Conservation (phyloP, 2,797 vertebrate species). For the Ctenopoma kingsleyae region DNA sequence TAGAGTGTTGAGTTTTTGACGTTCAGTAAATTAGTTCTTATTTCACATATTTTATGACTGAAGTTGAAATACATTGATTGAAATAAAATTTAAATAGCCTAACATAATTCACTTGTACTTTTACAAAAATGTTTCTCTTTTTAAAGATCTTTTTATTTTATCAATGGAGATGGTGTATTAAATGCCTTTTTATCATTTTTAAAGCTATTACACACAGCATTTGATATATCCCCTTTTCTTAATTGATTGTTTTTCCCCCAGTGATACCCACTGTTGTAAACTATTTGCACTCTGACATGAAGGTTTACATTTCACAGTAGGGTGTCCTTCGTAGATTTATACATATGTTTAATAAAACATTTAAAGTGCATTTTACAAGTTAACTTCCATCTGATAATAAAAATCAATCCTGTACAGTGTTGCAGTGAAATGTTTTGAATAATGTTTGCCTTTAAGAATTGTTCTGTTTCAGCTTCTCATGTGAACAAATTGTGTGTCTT, state of each 20-base stretch:
- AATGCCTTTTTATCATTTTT: constrained; percentile 19
- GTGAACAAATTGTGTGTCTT: constrained; percentile 34
- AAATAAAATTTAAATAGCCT: not conserved
- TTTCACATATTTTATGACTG: not conserved
- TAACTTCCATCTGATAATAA: not conserved
- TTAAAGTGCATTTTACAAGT: constrained; percentile 17
- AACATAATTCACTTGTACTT: constrained; percentile 22
- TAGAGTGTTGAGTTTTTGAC: not conserved
- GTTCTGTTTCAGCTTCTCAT: constrained; percentile 18
- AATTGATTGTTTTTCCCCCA: not conserved
- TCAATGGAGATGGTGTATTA: constrained; percentile 25
- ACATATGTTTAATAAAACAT: constrained; percentile 16
- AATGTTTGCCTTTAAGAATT: constrained; percentile 28
- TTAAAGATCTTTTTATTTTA: constrained; percentile 33
- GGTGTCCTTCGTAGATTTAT: constrained; percentile 25
- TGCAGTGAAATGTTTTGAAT: constrained; percentile 36
- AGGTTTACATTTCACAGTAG: constrained; percentile 59
- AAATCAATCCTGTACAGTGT: not conserved
- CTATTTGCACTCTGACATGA: constrained; percentile 57
- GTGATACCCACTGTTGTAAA: constrained; percentile 22
- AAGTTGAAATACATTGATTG: not conserved
- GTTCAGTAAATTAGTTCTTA: not conserved
- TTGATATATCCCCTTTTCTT: constrained; percentile 10
- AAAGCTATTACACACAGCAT: constrained; percentile 12
- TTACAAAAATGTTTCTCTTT: constrained; percentile 31